Evolutionary conservation across 2,113 vertebrate genomes (phyloP).

Genomic region (Cebidichthys violaceus): DNA sequence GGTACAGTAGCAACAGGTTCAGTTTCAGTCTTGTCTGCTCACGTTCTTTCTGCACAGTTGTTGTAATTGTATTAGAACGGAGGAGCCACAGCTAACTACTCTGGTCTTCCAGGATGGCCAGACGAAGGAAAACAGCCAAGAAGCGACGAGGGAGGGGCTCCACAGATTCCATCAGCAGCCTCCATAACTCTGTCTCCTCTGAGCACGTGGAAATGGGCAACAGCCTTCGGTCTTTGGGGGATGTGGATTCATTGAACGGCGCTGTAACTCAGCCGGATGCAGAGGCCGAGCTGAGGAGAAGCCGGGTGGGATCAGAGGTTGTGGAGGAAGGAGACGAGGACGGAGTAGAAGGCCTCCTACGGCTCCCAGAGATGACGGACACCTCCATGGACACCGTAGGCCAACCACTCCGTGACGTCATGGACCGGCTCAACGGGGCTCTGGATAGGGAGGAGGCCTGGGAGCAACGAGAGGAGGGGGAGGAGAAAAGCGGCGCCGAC

Average conservation of each 20-base stretch:
- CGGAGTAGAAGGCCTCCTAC: slow-evolving; percentile 68
- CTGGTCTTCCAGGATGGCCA: slow-evolving; percentile 86
- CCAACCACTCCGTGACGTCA: slow-evolving; percentile 90
- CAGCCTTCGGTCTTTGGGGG: slow-evolving; percentile 31
- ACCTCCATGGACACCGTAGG: slow-evolving; percentile 93
- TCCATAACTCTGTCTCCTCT: slow-evolving; percentile 71
- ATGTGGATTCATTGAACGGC: slow-evolving; percentile 53
- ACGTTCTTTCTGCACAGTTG: background rate
- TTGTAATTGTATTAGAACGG: background rate
- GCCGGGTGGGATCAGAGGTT: slow-evolving; percentile 53
- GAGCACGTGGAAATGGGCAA: slow-evolving; percentile 75
- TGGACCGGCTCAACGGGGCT: slow-evolving; percentile 88
- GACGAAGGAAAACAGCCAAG: slow-evolving; percentile 89
- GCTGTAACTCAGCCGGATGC: slow-evolving; percentile 52
- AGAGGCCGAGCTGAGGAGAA: slow-evolving; percentile 58
- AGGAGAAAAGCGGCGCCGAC: slow-evolving; percentile 8
- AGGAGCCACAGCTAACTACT: slow-evolving; percentile 5
- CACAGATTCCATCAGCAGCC: slow-evolving; percentile 82
- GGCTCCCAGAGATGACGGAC: slow-evolving; percentile 92
- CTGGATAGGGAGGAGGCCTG: slow-evolving; percentile 83
- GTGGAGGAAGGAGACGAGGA: slow-evolving; percentile 52
- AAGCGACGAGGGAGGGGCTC: slow-evolving; percentile 82
- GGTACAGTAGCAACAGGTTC: slow-evolving; percentile 77
- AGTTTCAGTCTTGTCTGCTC: background rate
- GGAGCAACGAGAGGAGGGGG: slow-evolving; percentile 53